Percentiles rank a stretch among this genome's conserved stretches.
Conservation (phyloP, 2,113 vertebrate genomes). For the Pavo muticus region DNA sequence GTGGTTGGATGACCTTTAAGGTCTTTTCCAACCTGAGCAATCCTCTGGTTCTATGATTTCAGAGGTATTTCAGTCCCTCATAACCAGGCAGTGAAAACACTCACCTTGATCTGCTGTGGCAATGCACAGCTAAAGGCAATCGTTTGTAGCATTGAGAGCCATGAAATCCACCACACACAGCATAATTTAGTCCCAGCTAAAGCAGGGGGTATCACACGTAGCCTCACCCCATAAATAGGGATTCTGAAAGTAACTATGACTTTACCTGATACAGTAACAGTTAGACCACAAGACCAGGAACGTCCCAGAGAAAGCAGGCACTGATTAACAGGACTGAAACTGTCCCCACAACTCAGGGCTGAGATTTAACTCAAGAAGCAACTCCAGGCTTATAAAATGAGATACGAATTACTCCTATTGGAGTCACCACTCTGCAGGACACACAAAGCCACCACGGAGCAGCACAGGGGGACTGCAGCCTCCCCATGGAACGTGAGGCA, state of each 20-base stretch:
- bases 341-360: neutral
- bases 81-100: fast-evolving
- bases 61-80: neutral
- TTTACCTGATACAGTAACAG: fast-evolving
- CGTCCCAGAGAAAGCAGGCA: too few species aligned
- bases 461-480: fast-evolving
- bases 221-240: neutral
- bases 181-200: fast-evolving
- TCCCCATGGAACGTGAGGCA: neutral
- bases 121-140: fast-evolving
- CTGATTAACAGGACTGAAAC: fast-evolving
- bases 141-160: fast-evolving
- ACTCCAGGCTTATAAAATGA: too few species aligned
- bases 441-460: neutral
- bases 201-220: fast-evolving
- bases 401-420: fast-evolving
- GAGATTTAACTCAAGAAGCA: neutral
- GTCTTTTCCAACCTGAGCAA: too few species aligned
- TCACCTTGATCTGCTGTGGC: fast-evolving
- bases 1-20: too few species aligned
- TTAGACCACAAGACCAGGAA: neutral
- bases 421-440: neutral
- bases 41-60: too few species aligned
- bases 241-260: neutral
- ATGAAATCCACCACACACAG: fast-evolving